A percentile compares a stretch with the other conserved stretches of the same genome.
phyloP scores from a whole-genome alignment of 1,140 invertebrate species.

The Luehdorfia chinensis region DNA sequence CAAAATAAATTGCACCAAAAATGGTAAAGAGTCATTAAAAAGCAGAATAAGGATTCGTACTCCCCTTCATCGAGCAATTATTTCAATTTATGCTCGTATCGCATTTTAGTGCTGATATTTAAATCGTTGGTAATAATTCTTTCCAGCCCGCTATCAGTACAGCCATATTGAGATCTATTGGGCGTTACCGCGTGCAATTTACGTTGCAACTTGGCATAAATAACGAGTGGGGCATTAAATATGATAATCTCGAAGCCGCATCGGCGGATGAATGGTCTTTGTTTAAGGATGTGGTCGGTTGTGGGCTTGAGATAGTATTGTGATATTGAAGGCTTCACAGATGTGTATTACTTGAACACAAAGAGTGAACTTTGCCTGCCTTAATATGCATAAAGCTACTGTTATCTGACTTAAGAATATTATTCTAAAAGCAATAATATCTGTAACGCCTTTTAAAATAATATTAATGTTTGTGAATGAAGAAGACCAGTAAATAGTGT shows the following conservation, averaged over 20 bases:
- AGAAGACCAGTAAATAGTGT: too few relatives aligned
- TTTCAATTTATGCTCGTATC: conserved; percentile 14
- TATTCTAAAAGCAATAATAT: neutral
- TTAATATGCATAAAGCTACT: neutral
- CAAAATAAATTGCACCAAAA: conserved; percentile 14
- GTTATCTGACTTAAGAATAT: neutral
- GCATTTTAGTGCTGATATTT: conserved; percentile 13
- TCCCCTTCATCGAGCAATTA: conserved; percentile 6
- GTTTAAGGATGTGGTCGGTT: conserved; percentile 21
- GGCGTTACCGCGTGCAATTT: conserved; percentile 34
- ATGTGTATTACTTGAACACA: neutral
- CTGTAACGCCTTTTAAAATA: neutral
- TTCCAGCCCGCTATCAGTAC: conserved; percentile 23
- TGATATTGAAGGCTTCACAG: neutral
- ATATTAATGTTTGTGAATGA: too few relatives aligned
- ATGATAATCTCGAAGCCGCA: conserved; percentile 32
- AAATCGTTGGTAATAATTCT: conserved; percentile 18
- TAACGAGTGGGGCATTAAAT: conserved; percentile 33
- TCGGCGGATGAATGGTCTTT: conserved; percentile 32
- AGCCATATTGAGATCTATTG: conserved; percentile 39
- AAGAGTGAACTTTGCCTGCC: neutral
- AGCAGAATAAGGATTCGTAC: conserved; percentile 1
- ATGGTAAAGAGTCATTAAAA: conserved; percentile 16
- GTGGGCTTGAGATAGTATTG: neutral
- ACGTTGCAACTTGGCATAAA: conserved; percentile 35